phyloP scores from a whole-genome alignment of 2,888 invertebrate genomes.

The Synanthedon vespiformis region DNA sequence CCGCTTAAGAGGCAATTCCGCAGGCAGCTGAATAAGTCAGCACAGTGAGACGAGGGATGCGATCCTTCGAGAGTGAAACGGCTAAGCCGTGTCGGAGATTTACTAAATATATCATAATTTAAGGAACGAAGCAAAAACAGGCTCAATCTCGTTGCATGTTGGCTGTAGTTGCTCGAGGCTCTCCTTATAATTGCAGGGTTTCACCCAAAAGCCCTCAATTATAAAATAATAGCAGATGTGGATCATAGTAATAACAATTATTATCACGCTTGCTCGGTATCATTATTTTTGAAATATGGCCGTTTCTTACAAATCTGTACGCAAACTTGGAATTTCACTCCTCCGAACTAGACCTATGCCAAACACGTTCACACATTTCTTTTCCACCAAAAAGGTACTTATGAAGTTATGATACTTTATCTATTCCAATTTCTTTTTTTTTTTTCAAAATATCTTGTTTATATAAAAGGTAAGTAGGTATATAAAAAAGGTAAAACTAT shows the following conservation, averaged over 20 bases:
- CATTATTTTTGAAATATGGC: constrained; percentile 66
- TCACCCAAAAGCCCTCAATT: constrained; percentile 69
- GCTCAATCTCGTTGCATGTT: constrained; percentile 56
- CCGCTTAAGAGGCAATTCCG: too few relatives aligned
- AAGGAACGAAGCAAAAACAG: constrained; percentile 52
- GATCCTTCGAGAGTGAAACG: background rate
- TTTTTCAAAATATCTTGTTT: too few relatives aligned
- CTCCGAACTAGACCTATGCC: too few relatives aligned
- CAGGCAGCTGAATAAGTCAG: background rate
- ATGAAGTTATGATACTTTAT: too few relatives aligned
- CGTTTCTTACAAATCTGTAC: constrained; percentile 41
- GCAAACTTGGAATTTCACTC: constrained; percentile 35
- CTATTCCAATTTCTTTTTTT: too few relatives aligned
- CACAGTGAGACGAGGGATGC: background rate
- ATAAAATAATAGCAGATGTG: constrained; percentile 71
- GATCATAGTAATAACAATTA: constrained; percentile 71
- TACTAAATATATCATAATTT: constrained; percentile 56
- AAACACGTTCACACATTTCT: too few relatives aligned
- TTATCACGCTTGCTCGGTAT: constrained; percentile 65
- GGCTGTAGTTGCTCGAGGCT: constrained; percentile 55
- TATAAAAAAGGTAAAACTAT: too few relatives aligned
- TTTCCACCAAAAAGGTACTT: too few relatives aligned
- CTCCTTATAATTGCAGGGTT: constrained; percentile 68
- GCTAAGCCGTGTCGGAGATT: constrained; percentile 3
- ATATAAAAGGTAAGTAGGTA: too few relatives aligned